Conservation (phyloP, 2,113 vertebrate species). For the Echinops telfairi region DNA sequence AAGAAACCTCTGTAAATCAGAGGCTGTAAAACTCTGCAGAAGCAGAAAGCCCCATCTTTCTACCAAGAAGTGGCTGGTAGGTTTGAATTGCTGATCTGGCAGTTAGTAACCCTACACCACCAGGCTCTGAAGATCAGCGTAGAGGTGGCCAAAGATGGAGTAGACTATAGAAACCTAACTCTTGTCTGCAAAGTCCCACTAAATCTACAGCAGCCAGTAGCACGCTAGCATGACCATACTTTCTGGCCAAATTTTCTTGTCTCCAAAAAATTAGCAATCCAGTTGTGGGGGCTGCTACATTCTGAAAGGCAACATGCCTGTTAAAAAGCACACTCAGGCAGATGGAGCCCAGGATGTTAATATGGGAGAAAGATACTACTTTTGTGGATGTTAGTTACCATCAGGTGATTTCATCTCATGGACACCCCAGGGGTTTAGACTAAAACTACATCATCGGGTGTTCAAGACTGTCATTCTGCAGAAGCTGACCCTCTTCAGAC, state of each 20-base stretch:
- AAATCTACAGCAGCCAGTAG: no score
- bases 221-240: neutral
- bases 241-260: neutral
- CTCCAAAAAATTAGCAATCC: neutral
- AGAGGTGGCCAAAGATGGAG: neutral
- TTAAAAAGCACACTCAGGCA: neutral
- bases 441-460: neutral
- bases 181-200: neutral
- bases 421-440: neutral
- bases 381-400: neutral
- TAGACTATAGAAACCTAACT: rapidly evolving
- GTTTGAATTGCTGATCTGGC: no score
- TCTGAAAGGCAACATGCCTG: neutral
- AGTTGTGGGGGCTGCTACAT: neutral
- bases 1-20: no score
- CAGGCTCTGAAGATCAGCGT: no score
- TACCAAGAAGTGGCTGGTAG: no score
- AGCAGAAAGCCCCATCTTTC: no score
- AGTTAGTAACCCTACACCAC: no score
- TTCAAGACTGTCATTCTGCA: neutral
- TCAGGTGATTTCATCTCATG: neutral
- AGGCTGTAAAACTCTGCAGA: no score
- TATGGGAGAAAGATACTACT: neutral
- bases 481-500: neutral
- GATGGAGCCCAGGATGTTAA: neutral